Conservation (phyloP, 2,113 vertebrate species). For the Oryzias woworae region DNA sequence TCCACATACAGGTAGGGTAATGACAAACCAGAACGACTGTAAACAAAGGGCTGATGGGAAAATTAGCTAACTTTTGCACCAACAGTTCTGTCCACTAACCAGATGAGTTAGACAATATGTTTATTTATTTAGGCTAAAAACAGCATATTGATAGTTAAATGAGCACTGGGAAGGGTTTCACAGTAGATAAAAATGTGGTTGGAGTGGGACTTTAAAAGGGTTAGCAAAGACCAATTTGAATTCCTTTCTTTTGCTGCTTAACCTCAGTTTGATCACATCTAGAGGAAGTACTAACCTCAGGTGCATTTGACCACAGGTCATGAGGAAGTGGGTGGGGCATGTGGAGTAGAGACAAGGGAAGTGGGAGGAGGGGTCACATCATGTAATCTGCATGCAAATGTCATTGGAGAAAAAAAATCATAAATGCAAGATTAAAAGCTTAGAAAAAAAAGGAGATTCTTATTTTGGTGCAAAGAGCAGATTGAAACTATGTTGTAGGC, state of each 20-base stretch:
- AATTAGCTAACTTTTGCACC: no score
- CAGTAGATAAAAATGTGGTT: no score
- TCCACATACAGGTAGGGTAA: no score
- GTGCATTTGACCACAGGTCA: conserved; percentile 64
- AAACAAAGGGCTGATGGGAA: no score
- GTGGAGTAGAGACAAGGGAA: conserved; percentile 68
- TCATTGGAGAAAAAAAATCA: conserved; percentile 26
- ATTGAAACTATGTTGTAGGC: not conserved
- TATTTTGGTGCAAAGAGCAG: not conserved
- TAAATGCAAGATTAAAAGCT: conserved; percentile 6
- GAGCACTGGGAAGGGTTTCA: no score
- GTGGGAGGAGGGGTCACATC: conserved; percentile 60
- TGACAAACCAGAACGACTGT: no score
- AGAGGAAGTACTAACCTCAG: conserved; percentile 72
- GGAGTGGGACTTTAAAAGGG: not conserved
- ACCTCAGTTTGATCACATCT: not conserved
- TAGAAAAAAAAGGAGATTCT: conserved; percentile 1
- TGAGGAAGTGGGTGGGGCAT: conserved; percentile 69
- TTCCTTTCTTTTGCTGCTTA: not conserved
- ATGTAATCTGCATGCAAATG: conserved; percentile 66
- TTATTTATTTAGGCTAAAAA: no score
- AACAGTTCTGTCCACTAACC: no score
- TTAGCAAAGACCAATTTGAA: not conserved
- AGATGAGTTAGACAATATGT: no score
- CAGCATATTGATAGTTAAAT: no score